Evolutionary conservation across 2,888 invertebrate genomes (phyloP).

Genomic region (Lepetodrilus schrolli): DNA sequence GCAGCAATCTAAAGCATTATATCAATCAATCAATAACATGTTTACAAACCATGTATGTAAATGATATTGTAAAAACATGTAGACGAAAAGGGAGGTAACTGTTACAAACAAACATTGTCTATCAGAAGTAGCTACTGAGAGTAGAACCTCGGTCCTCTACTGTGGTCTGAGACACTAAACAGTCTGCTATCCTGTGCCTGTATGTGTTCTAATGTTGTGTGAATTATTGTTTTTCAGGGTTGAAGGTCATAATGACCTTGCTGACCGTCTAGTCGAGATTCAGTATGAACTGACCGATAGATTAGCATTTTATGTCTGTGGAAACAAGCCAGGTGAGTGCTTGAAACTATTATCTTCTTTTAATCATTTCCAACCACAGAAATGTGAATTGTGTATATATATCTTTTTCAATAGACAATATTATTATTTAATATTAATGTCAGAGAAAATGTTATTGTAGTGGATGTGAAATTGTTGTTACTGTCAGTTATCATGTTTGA

Average conservation of each 20-base stretch:
- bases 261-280: constrained; percentile 88
- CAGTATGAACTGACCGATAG: constrained; percentile 96
- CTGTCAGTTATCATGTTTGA: too few species aligned
- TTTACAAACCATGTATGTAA: too few species aligned
- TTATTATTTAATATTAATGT: not conserved
- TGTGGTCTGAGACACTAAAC: not conserved
- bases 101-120: too few species aligned
- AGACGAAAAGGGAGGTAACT: too few species aligned
- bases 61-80: too few species aligned
- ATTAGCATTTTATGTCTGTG: constrained; percentile 90
- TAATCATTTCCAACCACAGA: too few species aligned
- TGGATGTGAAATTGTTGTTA: not conserved
- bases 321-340: constrained; percentile 83
- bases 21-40: too few species aligned
- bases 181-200: not conserved
- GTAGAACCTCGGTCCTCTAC: too few species aligned
- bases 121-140: too few species aligned
- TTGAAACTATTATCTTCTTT: too few species aligned
- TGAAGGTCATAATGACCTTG: constrained; percentile 86
- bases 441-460: not conserved
- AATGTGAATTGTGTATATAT: too few species aligned
- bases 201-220: not conserved
- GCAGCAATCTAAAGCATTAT: too few species aligned
- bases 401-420: not conserved
- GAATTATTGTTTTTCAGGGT: constrained; percentile 60